Percentiles rank a stretch among this genome's conserved stretches.
Evolutionary conservation across 1,140 invertebrate genomes (phyloP).

Genomic region (Drosophila sp.): DNA sequence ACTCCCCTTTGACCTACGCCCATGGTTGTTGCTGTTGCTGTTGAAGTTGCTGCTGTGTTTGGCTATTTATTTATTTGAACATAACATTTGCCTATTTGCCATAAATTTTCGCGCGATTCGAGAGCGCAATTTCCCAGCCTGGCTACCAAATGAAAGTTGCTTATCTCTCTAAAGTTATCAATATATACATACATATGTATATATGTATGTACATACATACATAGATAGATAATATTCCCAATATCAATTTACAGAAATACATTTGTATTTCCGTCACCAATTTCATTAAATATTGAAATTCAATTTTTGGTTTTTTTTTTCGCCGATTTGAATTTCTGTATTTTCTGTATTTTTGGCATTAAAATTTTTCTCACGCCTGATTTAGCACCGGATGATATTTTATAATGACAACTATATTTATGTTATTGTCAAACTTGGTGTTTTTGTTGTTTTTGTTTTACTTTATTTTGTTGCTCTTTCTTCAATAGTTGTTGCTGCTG

Average conservation of each 20-base stretch:
- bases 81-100: constrained; percentile 58
- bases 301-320: not conserved
- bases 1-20: not conserved
- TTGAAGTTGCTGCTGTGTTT: constrained; percentile 38
- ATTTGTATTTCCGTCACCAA: constrained; percentile 6
- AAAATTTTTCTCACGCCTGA: constrained; percentile 73
- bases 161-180: constrained; percentile 10
- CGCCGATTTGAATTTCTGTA: constrained; percentile 24
- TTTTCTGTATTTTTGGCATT: constrained; percentile 32
- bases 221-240: not conserved
- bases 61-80: constrained; percentile 58
- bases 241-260: not conserved
- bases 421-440: constrained; percentile 60
- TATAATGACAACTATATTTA: constrained; percentile 79
- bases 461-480: constrained; percentile 17
- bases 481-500: constrained; percentile 30
- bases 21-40: not conserved
- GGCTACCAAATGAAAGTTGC: constrained; percentile 12
- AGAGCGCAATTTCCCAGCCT: constrained; percentile 29
- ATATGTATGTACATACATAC: not conserved
- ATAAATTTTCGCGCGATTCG: constrained; percentile 48
- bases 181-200: not conserved
- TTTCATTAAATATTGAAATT: constrained; percentile 10
- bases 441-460: constrained; percentile 38
- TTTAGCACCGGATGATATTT: constrained; percentile 78